phyloP scores from a whole-genome alignment of 1,140 invertebrate species.

The Drosophila orena region DNA sequence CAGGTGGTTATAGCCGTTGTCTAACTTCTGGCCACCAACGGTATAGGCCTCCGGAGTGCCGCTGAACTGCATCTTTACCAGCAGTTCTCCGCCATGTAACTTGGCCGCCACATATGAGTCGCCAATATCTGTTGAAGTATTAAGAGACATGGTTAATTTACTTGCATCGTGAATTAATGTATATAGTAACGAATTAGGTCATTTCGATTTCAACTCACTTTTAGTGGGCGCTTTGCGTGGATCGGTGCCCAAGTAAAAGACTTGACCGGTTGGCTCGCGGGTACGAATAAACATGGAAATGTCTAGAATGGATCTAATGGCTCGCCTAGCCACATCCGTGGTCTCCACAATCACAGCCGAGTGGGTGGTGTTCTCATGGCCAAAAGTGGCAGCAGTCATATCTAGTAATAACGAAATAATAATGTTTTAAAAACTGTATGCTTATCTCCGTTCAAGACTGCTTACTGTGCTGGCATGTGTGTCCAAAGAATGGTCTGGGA shows the following conservation, averaged over 20 bases:
- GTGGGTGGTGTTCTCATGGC: constrained; percentile 91
- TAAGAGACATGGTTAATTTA: neutral
- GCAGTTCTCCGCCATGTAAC: constrained; percentile 90
- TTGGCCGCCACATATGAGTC: constrained; percentile 90
- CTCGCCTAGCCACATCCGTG: constrained; percentile 87
- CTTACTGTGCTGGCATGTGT: constrained; percentile 94
- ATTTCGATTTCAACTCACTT: constrained; percentile 51
- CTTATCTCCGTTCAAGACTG: constrained; percentile 4
- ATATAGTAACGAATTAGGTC: no score
- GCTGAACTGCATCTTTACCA: constrained; percentile 92
- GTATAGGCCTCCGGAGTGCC: constrained; percentile 92
- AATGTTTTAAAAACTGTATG: accelerated
- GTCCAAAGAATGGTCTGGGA: constrained; percentile 93
- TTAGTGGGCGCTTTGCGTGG: constrained; percentile 79
- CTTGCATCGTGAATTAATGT: no score
- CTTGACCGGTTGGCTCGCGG: constrained; percentile 91
- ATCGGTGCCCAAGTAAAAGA: constrained; percentile 94
- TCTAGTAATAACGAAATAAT: constrained; percentile 84
- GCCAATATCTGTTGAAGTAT: constrained; percentile 75
- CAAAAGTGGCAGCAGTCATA: constrained; percentile 96
- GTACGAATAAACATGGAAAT: constrained; percentile 97
- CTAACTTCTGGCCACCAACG: constrained; percentile 91
- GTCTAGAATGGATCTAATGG: constrained; percentile 92
- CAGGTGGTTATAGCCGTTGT: constrained; percentile 94
- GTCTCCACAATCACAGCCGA: constrained; percentile 91